Base-by-base conservation (phyloP, 1,140 invertebrate genomes). In the Chymomyza costata region DNA sequence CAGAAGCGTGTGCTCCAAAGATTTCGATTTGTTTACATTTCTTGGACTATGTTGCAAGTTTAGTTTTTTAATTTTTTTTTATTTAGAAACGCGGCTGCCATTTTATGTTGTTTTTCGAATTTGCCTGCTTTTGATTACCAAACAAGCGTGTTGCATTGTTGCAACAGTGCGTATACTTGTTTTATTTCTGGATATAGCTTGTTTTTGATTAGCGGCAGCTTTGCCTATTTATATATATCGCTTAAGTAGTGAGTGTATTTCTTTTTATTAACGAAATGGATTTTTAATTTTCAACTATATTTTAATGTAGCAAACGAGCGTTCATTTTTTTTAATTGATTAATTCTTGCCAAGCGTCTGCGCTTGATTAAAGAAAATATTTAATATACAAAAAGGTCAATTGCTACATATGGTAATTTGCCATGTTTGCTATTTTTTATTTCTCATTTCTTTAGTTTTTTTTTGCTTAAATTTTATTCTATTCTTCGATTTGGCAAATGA, bases 261-360 rank as follows among this genome's bases (percentile, higher is more conserved):
- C n/a, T n/a, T n/a, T n/a, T 15, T 10, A 35, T 52, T 41, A 21
- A 49, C 49, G 43, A 76, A 76, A 76, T 76, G 71, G 71, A 76
- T 76, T 71, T 76, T 76, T 66, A 78, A 76, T 76, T 78, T 78
- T 53, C 71, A 76, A 76, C 71, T 76, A 76, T 76, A 76, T 55
- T 80, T 76, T 78, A 71, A 78, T 78, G 56, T 67, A 53, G 65
- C 56, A 70, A 74, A 76, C 70, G 66, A 71, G 71, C 71, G 54
- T 49, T 64, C 53, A 56, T 10, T 70, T 57, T 76, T 19, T 55
- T 60, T 76, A 76, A 76, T 76, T 76, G 71, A 76, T 76, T 76
- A 76, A 76, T 78, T 66, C 71, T 71, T 78, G 55, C 52, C 66
- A n/a, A n/a, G 62, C 41, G 56, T 46, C 21, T 76, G 71, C 62